Evolutionary conservation across 2,888 invertebrate genomes (phyloP), one percentile per base, ranked within the genome.

Genomic region (Agriopis leucophaearia): DNA sequence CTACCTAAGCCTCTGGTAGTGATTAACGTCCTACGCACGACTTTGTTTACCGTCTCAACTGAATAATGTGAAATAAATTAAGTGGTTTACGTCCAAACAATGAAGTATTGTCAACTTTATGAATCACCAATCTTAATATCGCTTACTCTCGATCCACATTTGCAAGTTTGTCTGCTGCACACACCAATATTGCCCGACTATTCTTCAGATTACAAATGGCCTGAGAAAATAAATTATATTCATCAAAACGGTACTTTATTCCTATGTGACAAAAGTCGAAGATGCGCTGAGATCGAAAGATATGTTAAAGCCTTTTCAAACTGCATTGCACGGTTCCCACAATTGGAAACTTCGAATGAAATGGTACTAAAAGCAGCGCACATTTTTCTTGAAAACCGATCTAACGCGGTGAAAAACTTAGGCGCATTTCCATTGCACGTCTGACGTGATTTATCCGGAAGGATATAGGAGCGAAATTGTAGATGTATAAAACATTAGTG

Each of bases 401-500:
- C 81, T 87, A 85, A 81, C 73, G 9, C 69, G 77, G 74, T 78
- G 80, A 83, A 85, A 85, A 84, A 78, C 79, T 82, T 82, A 82
- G 81, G 76, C 78, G 74, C 56, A 84, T 88, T 89, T 89, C 84
- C 88, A 86, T 81, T 84, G 88, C 80, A 62, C 60, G 66, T 66
- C 71, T 70, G 65, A 64, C 64, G 65, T 70, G 75, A 80, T 74
- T 81, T 82, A 78, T 76, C 78, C 73, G 72, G 62, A 74, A 83
- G 80, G 79, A 74, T 78, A 75, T 70, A 72, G 73, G 72, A 78
- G 78, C 66, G 76, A 81, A 74, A 83, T 84, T 74, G 78, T 86
- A 88, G 83, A 92, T 91, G 91, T 92, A 92, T 91, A 91, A 91
- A 88, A 91, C 91, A 91, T 92, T 89, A 89, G 89, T 89, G 90